These are phyloP conservation scores for Syngnathus acus DNA, from an alignment of 2,797 vertebrate species.

Conservation along the genomic window DNA sequence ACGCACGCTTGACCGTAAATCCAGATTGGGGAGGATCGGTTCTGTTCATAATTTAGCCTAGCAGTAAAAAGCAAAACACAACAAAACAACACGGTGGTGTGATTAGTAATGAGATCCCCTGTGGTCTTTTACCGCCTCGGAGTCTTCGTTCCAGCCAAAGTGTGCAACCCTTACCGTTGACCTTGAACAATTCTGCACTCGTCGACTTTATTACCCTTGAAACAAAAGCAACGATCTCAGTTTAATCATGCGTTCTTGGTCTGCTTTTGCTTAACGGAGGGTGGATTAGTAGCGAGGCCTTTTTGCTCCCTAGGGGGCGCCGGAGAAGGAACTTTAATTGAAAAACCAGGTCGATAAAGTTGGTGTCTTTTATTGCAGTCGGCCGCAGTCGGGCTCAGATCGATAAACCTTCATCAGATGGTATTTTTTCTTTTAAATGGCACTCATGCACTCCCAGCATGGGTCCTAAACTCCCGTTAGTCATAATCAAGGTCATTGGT, in stretches of 20 bases:
- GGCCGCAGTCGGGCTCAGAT: too few species aligned
- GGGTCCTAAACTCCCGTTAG: neutral
- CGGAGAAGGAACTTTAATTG: constrained; percentile 41
- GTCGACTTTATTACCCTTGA: constrained; percentile 38
- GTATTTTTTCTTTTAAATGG: too few species aligned
- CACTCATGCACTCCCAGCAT: too few species aligned
- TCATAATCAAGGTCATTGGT: neutral
- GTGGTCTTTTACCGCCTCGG: constrained; percentile 38
- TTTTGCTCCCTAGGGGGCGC: constrained; percentile 17
- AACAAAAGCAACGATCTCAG: constrained; percentile 39
- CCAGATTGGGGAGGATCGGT: constrained; percentile 35
- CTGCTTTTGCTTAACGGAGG: constrained; percentile 28
- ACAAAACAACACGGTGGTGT: constrained; percentile 56
- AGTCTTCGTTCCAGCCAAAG: constrained; percentile 35
- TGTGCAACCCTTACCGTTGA: constrained; percentile 28
- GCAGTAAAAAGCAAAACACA: constrained; percentile 55
- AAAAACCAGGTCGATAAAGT: constrained; percentile 19
- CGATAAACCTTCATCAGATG: too few species aligned
- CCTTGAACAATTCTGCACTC: constrained; percentile 30
- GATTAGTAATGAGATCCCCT: constrained; percentile 56
- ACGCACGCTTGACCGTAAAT: constrained; percentile 5
- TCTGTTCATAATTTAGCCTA: constrained; percentile 63
- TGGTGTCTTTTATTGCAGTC: too few species aligned
- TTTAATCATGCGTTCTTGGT: constrained; percentile 13
- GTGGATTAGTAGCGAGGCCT: constrained; percentile 27